Evolutionary conservation across 2,888 invertebrate species (phyloP).

Genomic region (Allophyes oxyacanthae): DNA sequence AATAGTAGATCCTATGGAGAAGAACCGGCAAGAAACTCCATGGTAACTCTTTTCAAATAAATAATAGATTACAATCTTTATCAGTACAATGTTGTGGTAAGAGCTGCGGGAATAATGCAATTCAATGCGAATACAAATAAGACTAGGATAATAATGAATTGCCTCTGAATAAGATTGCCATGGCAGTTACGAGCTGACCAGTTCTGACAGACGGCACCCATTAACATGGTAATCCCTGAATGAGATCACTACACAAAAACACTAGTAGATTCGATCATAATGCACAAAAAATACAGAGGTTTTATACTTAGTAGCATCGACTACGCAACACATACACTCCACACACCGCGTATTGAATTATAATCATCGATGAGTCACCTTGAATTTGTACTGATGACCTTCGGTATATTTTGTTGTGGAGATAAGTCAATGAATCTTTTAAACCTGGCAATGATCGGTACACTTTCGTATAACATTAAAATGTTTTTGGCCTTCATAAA

Average conservation of each 20-base stretch:
- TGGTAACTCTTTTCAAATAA: too few species aligned
- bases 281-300: slow-evolving; percentile 3
- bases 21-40: too few species aligned
- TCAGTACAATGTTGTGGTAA: too few species aligned
- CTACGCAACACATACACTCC: slow-evolving; percentile 16
- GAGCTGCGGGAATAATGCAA: too few species aligned
- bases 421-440: slow-evolving; percentile 27
- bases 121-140: too few species aligned
- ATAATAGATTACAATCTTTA: too few species aligned
- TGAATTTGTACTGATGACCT: slow-evolving; percentile 33
- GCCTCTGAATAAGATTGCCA: too few species aligned
- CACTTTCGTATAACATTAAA: neutral
- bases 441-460: slow-evolving; percentile 2
- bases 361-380: slow-evolving; percentile 50
- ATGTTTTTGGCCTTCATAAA: too few species aligned
- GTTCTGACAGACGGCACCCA: too few species aligned
- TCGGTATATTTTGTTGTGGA: slow-evolving; percentile 6
- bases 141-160: too few species aligned
- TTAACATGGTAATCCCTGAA: neutral
- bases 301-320: slow-evolving; percentile 13
- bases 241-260: slow-evolving; percentile 16
- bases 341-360: slow-evolving; percentile 50
- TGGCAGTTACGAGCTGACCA: too few species aligned
- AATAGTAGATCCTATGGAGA: too few species aligned
- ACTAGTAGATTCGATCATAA: slow-evolving; percentile 4